phyloP scores from a whole-genome alignment of 2,888 invertebrate species.

The Agonopterix heracliana region DNA sequence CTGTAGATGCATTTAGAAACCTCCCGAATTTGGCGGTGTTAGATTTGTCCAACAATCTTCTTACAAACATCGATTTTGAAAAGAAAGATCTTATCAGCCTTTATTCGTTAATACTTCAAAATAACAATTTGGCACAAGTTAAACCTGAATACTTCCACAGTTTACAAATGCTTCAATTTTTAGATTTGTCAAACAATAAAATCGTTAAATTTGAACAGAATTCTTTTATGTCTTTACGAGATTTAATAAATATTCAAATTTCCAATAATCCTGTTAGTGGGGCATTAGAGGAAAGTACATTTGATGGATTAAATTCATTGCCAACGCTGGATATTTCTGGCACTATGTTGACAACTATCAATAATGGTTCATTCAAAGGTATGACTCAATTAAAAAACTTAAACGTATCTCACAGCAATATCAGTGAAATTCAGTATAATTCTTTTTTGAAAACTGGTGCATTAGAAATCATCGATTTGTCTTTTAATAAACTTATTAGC shows the following conservation, averaged over 20 bases:
- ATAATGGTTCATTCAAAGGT: constrained; percentile 44
- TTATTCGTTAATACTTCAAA: constrained; percentile 26
- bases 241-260: constrained; percentile 40
- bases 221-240: constrained; percentile 33
- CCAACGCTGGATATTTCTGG: constrained; percentile 46
- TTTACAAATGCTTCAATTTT: constrained; percentile 30
- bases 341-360: constrained; percentile 31
- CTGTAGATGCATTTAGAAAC: constrained; percentile 33
- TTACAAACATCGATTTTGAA: constrained; percentile 37
- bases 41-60: constrained; percentile 47
- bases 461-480: constrained; percentile 45
- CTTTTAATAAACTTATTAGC: constrained; percentile 34
- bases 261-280: constrained; percentile 43
- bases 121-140: constrained; percentile 39
- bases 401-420: constrained; percentile 42
- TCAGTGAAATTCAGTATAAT: constrained; percentile 40
- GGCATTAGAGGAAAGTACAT: constrained; percentile 33
- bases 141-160: constrained; percentile 29
- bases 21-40: constrained; percentile 28
- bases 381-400: constrained; percentile 40
- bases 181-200: constrained; percentile 50
- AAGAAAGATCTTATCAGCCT: constrained; percentile 37
- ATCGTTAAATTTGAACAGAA: constrained; percentile 35
- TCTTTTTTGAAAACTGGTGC: constrained; percentile 35
- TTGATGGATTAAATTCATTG: constrained; percentile 39